phyloP scores from a whole-genome alignment of 2,888 invertebrate genomes.

The Euplexia lucipara region DNA sequence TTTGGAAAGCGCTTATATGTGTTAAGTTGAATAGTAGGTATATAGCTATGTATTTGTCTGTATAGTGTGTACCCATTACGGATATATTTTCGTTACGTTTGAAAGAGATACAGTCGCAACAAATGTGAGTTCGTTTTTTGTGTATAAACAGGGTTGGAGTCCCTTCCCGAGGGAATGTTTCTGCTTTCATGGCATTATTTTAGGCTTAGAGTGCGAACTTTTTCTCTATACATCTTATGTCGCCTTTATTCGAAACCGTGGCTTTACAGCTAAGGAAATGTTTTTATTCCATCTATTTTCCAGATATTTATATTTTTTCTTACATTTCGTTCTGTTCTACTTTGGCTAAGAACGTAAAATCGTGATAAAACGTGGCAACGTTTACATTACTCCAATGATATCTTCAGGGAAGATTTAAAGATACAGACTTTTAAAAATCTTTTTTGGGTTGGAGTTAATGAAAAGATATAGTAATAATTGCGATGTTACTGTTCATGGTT shows the following conservation, averaged over 20 bases:
- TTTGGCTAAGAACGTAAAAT: not conserved
- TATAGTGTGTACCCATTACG: slow-evolving; percentile 37
- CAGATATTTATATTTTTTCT: slow-evolving; percentile 38
- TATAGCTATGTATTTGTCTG: not conserved
- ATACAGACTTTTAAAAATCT: not conserved
- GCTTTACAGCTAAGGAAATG: slow-evolving; percentile 43
- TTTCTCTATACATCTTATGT: slow-evolving; percentile 44
- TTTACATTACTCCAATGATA: not conserved
- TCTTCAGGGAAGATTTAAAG: not conserved
- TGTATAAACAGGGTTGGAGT: slow-evolving; percentile 68
- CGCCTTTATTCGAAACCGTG: slow-evolving; percentile 45
- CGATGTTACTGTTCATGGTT: too few species aligned
- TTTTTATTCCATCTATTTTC: slow-evolving; percentile 36
- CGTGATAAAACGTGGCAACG: not conserved
- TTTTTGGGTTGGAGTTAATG: too few species aligned
- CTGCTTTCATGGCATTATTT: slow-evolving; percentile 68
- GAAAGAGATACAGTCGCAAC: slow-evolving; percentile 62
- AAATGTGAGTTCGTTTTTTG: slow-evolving; percentile 65
- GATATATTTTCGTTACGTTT: slow-evolving; percentile 60
- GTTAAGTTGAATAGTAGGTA: too few species aligned
- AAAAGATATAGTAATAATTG: too few species aligned
- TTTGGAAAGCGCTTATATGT: not conserved
- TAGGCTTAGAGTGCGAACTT: slow-evolving; percentile 61
- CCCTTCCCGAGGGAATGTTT: slow-evolving; percentile 60
- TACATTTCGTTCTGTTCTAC: slow-evolving; percentile 6